phyloP scores from a whole-genome alignment of 2,888 invertebrate genomes.

The Temnothorax ravouxi region DNA sequence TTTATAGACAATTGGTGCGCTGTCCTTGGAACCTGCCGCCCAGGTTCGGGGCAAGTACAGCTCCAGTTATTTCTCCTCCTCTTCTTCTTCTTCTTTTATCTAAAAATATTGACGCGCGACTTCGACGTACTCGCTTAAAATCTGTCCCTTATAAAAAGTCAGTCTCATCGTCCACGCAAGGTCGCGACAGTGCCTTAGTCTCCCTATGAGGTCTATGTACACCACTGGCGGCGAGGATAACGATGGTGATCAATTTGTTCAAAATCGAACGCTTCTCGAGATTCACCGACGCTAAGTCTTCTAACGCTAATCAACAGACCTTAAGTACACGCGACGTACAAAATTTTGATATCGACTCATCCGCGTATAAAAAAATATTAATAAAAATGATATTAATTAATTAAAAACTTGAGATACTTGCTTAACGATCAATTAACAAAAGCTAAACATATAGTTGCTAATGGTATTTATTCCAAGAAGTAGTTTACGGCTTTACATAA shows the following conservation, averaged over 20 bases:
- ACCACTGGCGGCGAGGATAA: slow-evolving; percentile 54
- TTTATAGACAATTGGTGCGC: slow-evolving; percentile 19
- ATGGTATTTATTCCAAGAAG: slow-evolving; percentile 43
- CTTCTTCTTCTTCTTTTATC: background rate
- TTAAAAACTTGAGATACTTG: slow-evolving; percentile 21
- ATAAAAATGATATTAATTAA: slow-evolving; percentile 2
- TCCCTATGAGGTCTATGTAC: slow-evolving; percentile 64
- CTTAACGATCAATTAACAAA: slow-evolving; percentile 48
- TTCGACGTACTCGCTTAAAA: slow-evolving; percentile 63
- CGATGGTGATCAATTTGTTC: slow-evolving; percentile 56
- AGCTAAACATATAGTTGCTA: slow-evolving; percentile 46
- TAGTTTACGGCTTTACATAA: slow-evolving; percentile 49
- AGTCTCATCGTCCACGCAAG: slow-evolving; percentile 83
- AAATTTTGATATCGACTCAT: slow-evolving; percentile 37
- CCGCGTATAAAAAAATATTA: slow-evolving; percentile 20
- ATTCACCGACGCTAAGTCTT: slow-evolving; percentile 24
- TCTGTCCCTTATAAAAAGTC: slow-evolving; percentile 81
- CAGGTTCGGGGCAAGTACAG: slow-evolving; percentile 34
- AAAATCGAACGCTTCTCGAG: slow-evolving; percentile 29
- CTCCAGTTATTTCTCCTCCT: slow-evolving; percentile 7
- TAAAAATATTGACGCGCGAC: slow-evolving; percentile 47
- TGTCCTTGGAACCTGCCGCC: slow-evolving; percentile 25
- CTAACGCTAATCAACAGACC: slow-evolving; percentile 11
- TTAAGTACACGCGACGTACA: slow-evolving; percentile 40
- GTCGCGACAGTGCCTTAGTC: slow-evolving; percentile 63